Base-by-base conservation (phyloP, 2,113 vertebrate genomes). In the Ptilorrhoa leucosticta region DNA sequence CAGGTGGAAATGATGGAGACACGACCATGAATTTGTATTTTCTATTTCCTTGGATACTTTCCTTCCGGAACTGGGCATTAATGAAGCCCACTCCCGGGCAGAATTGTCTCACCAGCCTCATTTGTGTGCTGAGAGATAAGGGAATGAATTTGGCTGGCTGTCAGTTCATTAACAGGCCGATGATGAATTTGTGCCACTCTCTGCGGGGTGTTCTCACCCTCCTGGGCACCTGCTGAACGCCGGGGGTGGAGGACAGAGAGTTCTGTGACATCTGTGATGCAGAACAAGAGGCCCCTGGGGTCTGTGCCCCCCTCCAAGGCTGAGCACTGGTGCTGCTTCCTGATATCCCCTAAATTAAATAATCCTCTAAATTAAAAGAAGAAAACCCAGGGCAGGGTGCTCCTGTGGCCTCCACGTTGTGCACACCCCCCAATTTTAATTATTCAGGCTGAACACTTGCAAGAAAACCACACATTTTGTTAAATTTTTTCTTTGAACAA, bases 141-240 rank as follows among this genome's bases (percentile, higher is more conserved):
- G 66, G 66, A 64, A 58, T 7, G 31, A 37, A 19, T 61, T 69
- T 93, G 95, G 94, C 95, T 31, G 75, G 13, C 81, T 95, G 63
- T 77, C 92, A 93, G 71, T 42, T 96, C 89, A 96, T 96, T 95
- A 94, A 90, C 63, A 53, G 88, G 56, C 50, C 6, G 3, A 85
- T 90, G 94, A 95, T 92, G 90, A 93, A 80, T 90, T 88, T 11
- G 82, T 57, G 88, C 37, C n/a, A 4, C 85, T 39, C 19, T 91
- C 57, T 8, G 82, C 48, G 39, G 75, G 89, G 82, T 33, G 40
- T 85, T 57, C 68, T 85, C 2, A 1, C 53, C 86, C 82, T 85
- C 73, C 90, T 78, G 89, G 68, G 89, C 81, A 66, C 63, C 80
- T 85, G 87, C 92, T 76, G 93, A 21, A 60, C n/a, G 1, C 11